These are phyloP conservation scores for Erynnis tages DNA, from an alignment of 2,888 invertebrate species.

Conservation along the genomic window DNA sequence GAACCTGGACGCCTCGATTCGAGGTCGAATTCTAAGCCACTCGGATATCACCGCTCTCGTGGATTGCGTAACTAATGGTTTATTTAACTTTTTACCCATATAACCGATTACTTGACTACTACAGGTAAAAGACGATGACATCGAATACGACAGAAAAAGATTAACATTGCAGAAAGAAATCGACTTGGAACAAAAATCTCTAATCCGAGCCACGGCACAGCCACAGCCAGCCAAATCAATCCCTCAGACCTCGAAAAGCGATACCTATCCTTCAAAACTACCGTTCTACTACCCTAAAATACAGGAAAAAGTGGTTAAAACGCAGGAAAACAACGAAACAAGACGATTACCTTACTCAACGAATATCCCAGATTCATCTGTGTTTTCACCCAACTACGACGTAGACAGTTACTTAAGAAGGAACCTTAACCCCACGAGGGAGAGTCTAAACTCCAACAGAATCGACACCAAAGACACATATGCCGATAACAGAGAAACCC, in stretches of 20 bases:
- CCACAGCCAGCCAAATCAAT: conserved; percentile 28
- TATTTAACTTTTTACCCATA: too few relatives aligned
- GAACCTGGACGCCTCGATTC: too few relatives aligned
- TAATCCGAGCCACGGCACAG: conserved; percentile 39
- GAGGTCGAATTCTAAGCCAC: too few relatives aligned
- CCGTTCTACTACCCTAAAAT: conserved; percentile 37
- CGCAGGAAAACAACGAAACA: conserved; percentile 19
- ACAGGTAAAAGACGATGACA: conserved; percentile 77
- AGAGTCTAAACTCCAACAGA: conserved; percentile 35
- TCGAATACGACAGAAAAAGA: conserved; percentile 71
- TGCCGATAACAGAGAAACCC: neutral
- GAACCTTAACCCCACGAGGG: conserved; percentile 61
- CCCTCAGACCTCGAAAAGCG: conserved; percentile 44
- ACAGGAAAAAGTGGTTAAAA: conserved; percentile 26
- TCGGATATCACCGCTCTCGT: too few relatives aligned
- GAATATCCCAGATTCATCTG: conserved; percentile 71
- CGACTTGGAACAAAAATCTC: conserved; percentile 55
- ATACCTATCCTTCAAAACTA: conserved; percentile 35
- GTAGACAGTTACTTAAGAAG: conserved; percentile 65
- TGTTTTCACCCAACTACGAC: conserved; percentile 66
- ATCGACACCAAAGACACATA: conserved; percentile 17
- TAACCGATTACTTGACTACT: too few relatives aligned
- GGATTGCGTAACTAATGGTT: too few relatives aligned
- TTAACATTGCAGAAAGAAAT: conserved; percentile 74
- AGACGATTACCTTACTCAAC: conserved; percentile 60